Conservation (phyloP, 2,888 invertebrate species). For the Drosophila prostipennis region DNA sequence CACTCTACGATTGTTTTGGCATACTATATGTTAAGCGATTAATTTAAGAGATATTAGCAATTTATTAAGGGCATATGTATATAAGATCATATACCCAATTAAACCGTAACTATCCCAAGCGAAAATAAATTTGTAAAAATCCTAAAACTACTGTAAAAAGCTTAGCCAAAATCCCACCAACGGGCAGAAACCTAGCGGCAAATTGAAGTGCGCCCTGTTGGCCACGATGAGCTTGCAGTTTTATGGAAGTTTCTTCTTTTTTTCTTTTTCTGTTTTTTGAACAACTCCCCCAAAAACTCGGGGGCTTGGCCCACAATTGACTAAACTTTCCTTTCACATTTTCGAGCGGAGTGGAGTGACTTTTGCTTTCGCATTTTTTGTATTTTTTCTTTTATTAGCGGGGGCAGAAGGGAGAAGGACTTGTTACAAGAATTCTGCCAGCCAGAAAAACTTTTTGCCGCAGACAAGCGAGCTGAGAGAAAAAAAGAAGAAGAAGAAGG, state of each 20-base stretch:
- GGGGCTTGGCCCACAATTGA: slow-evolving; percentile 20
- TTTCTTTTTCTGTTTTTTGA: background rate
- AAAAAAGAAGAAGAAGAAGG: background rate
- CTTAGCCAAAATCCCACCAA: too few relatives aligned
- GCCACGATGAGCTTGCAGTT: slow-evolving; percentile 35
- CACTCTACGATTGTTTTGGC: too few relatives aligned
- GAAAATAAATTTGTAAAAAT: too few relatives aligned
- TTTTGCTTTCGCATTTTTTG: slow-evolving; percentile 29
- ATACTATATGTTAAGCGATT: too few relatives aligned
- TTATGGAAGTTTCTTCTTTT: slow-evolving; percentile 15
- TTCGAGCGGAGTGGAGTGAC: slow-evolving; percentile 19
- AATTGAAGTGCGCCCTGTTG: slow-evolving; percentile 7
- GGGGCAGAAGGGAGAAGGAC: background rate
- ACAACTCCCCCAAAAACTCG: slow-evolving; percentile 21
- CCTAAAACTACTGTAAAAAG: too few relatives aligned
- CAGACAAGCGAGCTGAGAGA: slow-evolving; percentile 41
- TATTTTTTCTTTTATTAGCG: background rate
- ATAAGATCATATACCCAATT: too few relatives aligned
- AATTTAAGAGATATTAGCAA: too few relatives aligned
- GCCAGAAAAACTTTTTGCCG: slow-evolving; percentile 38
- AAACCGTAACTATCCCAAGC: too few relatives aligned
- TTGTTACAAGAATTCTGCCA: slow-evolving; percentile 22
- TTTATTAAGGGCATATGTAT: too few relatives aligned
- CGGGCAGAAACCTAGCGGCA: slow-evolving; percentile 10
- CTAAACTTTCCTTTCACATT: slow-evolving; percentile 39